Evolutionary conservation across 1,140 invertebrate genomes (phyloP).

Genomic region (Aplysia californica): DNA sequence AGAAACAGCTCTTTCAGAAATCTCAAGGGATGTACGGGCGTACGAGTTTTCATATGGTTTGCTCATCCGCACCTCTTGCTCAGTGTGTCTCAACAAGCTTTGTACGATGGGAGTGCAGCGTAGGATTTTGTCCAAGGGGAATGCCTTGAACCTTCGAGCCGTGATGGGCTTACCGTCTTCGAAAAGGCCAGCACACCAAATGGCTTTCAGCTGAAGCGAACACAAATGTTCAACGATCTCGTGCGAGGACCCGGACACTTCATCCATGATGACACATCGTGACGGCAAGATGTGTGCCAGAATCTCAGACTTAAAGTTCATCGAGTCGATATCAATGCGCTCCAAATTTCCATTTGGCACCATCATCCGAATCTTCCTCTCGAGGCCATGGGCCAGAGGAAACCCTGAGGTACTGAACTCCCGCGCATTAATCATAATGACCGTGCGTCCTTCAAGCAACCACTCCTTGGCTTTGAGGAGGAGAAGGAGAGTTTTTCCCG

Average conservation of each 20-base stretch:
- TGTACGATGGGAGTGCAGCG: constrained; percentile 34
- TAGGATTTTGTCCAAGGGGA: constrained; percentile 22
- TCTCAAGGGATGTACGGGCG: no score
- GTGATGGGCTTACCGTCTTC: background rate
- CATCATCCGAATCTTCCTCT: constrained; percentile 9
- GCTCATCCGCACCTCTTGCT: background rate
- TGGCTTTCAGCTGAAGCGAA: background rate
- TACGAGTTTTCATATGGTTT: constrained; percentile 3
- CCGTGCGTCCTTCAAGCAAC: constrained; percentile 7
- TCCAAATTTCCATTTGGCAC: background rate
- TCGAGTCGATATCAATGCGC: background rate
- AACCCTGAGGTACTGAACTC: no score
- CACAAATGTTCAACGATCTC: constrained; percentile 7
- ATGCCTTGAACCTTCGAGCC: constrained; percentile 1
- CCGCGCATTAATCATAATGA: constrained; percentile 31
- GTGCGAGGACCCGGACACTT: background rate
- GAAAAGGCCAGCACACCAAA: constrained; percentile 35
- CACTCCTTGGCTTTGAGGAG: constrained; percentile 25
- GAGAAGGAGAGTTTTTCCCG: constrained; percentile 32
- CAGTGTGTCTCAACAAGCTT: constrained; percentile 21
- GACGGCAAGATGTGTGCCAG: background rate
- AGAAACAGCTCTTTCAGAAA: no score
- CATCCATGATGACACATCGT: constrained; percentile 11
- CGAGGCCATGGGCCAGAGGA: constrained; percentile 13
- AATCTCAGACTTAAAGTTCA: background rate